Evolutionary conservation across 2,113 vertebrate species (phyloP).

Genomic region (Sceloporus tristichus): DNA sequence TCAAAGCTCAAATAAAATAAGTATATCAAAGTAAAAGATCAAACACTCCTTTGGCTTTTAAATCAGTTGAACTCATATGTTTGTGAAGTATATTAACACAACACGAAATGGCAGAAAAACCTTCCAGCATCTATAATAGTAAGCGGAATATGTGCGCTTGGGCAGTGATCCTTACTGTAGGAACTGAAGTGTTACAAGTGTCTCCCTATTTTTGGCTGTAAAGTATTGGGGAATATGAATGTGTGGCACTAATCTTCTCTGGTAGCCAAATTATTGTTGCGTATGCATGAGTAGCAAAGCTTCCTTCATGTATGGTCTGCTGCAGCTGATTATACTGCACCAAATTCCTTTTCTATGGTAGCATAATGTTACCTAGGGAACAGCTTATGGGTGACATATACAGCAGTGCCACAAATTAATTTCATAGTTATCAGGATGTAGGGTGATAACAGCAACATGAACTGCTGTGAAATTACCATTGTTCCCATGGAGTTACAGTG

Average conservation of each 20-base stretch:
- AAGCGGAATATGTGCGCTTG: not conserved
- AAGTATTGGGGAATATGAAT: not conserved
- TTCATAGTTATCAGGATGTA: slow-evolving; percentile 81
- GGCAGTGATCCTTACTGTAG: not conserved
- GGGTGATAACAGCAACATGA: slow-evolving; percentile 75
- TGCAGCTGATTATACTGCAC: slow-evolving; percentile 74
- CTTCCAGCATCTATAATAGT: not conserved
- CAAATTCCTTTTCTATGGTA: slow-evolving; percentile 75
- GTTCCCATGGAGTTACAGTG: slow-evolving; percentile 79
- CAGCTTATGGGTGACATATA: slow-evolving; percentile 77
- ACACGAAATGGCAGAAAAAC: not conserved
- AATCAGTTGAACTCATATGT: not conserved
- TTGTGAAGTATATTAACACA: not conserved
- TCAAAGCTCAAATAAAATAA: not conserved
- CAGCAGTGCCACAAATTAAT: slow-evolving; percentile 80
- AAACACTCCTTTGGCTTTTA: not conserved
- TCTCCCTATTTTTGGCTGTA: not conserved
- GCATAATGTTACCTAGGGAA: slow-evolving; percentile 82
- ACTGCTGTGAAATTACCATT: slow-evolving; percentile 78
- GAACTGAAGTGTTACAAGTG: not conserved
- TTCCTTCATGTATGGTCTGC: slow-evolving; percentile 70
- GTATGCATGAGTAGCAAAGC: slow-evolving; percentile 61
- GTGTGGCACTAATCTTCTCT: slow-evolving; percentile 29
- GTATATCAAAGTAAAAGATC: not conserved
- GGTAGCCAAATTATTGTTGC: slow-evolving; percentile 58